Evolutionary conservation across 2,888 invertebrate species (phyloP).

Genomic region (Hydrotaea diabolus): DNA sequence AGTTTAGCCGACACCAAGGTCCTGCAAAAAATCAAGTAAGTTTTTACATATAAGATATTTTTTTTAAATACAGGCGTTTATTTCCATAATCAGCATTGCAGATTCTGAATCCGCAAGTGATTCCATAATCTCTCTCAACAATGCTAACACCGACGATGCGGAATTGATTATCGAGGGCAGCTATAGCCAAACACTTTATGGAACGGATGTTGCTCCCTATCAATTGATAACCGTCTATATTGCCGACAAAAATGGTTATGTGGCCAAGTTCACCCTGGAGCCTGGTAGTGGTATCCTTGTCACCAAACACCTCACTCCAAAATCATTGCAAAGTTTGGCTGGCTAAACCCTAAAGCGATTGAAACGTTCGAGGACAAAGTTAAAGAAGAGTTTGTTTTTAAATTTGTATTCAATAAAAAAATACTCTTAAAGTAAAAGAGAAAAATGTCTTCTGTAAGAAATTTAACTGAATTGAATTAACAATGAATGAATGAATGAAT

Average conservation of each 20-base stretch:
- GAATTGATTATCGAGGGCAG: background rate
- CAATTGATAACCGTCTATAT: constrained; percentile 67
- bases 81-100: constrained; percentile 26
- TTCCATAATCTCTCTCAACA: background rate
- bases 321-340: background rate
- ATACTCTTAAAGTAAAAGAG: background rate
- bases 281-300: background rate
- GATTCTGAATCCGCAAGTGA: background rate
- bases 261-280: constrained; percentile 68
- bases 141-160: no score
- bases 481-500: background rate
- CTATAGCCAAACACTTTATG: background rate
- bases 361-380: no score
- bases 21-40: no score
- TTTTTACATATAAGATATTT: no score
- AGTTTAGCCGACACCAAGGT: no score
- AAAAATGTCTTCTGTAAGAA: background rate
- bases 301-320: background rate
- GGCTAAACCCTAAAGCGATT: background rate
- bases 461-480: background rate
- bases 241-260: constrained; percentile 73
- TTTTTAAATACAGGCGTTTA: no score
- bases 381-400: no score
- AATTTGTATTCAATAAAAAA: background rate
- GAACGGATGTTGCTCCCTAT: background rate